Evolutionary conservation across 2,797 vertebrate species (phyloP), one percentile per base, ranked within the genome.

Genomic region (Myotis findleyi): DNA sequence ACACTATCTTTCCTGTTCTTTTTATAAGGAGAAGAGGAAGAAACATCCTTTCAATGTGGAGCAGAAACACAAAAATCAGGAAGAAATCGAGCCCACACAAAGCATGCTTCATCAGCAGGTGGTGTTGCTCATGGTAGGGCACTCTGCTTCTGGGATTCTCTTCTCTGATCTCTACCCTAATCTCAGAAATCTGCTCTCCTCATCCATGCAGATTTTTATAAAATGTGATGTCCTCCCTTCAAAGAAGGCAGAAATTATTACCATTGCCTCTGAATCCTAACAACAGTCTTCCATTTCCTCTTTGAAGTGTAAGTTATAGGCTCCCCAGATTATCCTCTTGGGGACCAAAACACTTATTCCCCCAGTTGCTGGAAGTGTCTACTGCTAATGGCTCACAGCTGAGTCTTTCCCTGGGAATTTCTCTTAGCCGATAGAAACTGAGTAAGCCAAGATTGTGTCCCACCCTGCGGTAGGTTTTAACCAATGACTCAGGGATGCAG

Each of bases 391-490:
- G 59, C 44, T 89, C 79, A 77, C 66, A 95, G 80, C 77, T 91
- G 84, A 96, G 77, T 85, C 38, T 81, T 93, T 91, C 80, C 62
- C 83, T 91, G 68, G 85, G 79, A 41, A 30, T 73, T 69, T 83
- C 79, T 88, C 25, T 92, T 68, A 73, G 71, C 44, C 62, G 21
- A 44, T 27, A 18, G 25, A 36, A 76, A 30, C 41, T 69, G 38
- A 84, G 5, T 62, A 55, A 84, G 25, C 53, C 72, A 55, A 5
- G 2, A 6, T 49, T 79, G n/a, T 12, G 1, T 77, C 30, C 36
- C 18, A 94, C 21, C 33, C 20, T 13, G 27, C 18, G 44, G 21
- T 36, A 81, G 55, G 0, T 17, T 85, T 91, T 68, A 92, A 55
- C 38, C 41, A 69, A 0, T 87, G 62, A 91, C 25, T 71, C 80